Base-by-base conservation (phyloP, 2,797 vertebrate genomes). In the Sardinella longiceps region DNA sequence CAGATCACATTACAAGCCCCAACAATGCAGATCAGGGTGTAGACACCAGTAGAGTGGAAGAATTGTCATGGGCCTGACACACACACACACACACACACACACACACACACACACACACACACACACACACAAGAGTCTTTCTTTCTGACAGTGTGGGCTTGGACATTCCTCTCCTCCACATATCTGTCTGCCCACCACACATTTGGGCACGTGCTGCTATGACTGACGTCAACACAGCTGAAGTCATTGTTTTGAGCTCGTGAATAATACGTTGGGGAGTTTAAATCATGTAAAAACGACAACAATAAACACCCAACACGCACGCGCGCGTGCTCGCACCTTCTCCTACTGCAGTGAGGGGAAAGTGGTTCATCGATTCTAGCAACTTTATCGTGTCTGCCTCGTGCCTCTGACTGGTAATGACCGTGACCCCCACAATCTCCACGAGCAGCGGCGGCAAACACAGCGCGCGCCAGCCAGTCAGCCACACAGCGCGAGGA, bases 11-110 rank as follows among this genome's bases (percentile, higher is more conserved):
- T 77, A 39, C 70, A 23, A 77, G 70, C 37, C 33, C 70, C 33
- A 77, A 77, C 37, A 77, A 43, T 77, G 70, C 70, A 43, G 70
- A 77, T 77, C 70, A 77, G 70, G 70, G 70, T 43, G 37, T 23
- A 77, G 33, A 43, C 70, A 77, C 60, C 28, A 37, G 14, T 4
- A 39, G 33, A 43, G 70, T 18, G 6, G 37, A 39, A 43, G 33
- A 43, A 23, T 23, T 77, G 37, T 20, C 70, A 43, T 15, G 9
- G 18, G 5, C 37, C 51, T 74, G 46, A 77, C 70, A 77, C 70
- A 77, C 63, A 70, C 66, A 70, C 60, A 66, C 25, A 30, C 60
- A 66, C 60, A 66, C 25, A 30, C 60, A 66, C 25, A 66, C 25
- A 25, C 25, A n/a, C n/a, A n/a, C 58, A 5, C n/a, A 66, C 30